Conservation (phyloP, 2,888 invertebrate genomes). For the Spisula subtruncata region DNA sequence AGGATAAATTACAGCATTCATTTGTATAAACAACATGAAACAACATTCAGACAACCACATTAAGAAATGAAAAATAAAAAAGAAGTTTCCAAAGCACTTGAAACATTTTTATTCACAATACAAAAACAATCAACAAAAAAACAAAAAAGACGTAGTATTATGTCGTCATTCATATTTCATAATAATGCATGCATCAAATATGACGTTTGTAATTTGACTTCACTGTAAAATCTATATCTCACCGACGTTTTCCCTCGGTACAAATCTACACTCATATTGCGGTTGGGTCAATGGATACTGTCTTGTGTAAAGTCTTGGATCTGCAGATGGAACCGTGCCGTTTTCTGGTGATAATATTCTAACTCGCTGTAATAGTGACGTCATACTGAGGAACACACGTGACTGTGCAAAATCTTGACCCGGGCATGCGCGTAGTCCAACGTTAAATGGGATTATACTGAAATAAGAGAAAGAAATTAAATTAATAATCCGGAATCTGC, state of each 20-base stretch:
- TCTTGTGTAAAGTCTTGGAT: slow-evolving; percentile 67
- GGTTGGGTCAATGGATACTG: slow-evolving; percentile 66
- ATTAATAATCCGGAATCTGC: not conserved
- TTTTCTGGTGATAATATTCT: slow-evolving; percentile 63
- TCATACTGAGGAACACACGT: slow-evolving; percentile 60
- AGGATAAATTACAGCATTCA: not conserved
- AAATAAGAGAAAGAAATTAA: slow-evolving; percentile 17
- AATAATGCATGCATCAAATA: too few relatives aligned
- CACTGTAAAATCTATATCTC: not conserved
- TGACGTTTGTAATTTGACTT: not conserved
- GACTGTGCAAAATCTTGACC: slow-evolving; percentile 69
- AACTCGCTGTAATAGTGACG: slow-evolving; percentile 67
- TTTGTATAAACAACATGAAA: not conserved
- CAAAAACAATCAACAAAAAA: too few relatives aligned
- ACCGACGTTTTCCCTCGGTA: not conserved
- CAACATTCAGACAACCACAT: too few relatives aligned
- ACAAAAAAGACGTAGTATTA: too few relatives aligned
- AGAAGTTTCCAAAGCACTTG: too few relatives aligned
- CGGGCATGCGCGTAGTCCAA: slow-evolving; percentile 68
- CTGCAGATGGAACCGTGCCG: slow-evolving; percentile 66
- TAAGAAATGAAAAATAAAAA: too few relatives aligned
- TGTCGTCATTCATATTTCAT: not conserved
- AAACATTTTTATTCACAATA: too few relatives aligned
- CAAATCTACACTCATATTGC: slow-evolving; percentile 60
- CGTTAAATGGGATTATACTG: slow-evolving; percentile 69